These are phyloP conservation scores for Bhutanitis thaidina DNA, from an alignment of 2,888 invertebrate genomes.

Conservation along the genomic window DNA sequence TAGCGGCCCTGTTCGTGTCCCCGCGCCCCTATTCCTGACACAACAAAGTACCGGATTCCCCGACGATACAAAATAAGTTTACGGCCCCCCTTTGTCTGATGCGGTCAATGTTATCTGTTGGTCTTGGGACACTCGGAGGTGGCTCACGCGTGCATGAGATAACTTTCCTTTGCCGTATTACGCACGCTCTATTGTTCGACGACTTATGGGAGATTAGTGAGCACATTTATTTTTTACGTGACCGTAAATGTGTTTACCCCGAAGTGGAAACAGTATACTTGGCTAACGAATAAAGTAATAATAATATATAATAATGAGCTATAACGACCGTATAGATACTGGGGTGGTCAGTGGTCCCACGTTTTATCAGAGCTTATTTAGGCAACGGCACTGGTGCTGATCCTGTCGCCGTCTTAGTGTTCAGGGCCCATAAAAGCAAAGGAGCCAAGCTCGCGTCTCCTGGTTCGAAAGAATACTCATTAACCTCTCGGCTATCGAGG, in stretches of 20 bases:
- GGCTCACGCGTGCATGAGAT: slow-evolving; percentile 51
- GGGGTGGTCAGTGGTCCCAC: too few relatives aligned
- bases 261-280: background rate
- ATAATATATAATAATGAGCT: too few relatives aligned
- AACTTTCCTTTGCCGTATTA: slow-evolving; percentile 51
- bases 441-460: too few relatives aligned
- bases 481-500: too few relatives aligned
- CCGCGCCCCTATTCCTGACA: slow-evolving; percentile 30
- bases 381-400: too few relatives aligned
- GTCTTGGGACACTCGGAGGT: slow-evolving; percentile 51
- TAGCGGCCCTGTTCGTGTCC: slow-evolving; percentile 8
- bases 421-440: too few relatives aligned
- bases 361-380: too few relatives aligned
- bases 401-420: too few relatives aligned
- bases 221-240: slow-evolving; percentile 67
- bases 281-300: too few relatives aligned
- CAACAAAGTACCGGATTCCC: slow-evolving; percentile 56
- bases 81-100: slow-evolving; percentile 61
- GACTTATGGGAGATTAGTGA: slow-evolving; percentile 62
- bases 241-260: slow-evolving; percentile 54
- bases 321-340: too few relatives aligned
- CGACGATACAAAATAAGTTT: slow-evolving; percentile 71
- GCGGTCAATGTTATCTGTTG: slow-evolving; percentile 62
- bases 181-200: slow-evolving; percentile 62
- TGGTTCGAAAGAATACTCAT: too few relatives aligned